phyloP scores from a whole-genome alignment of 2,797 vertebrate species.

The Malacoraja senta region DNA sequence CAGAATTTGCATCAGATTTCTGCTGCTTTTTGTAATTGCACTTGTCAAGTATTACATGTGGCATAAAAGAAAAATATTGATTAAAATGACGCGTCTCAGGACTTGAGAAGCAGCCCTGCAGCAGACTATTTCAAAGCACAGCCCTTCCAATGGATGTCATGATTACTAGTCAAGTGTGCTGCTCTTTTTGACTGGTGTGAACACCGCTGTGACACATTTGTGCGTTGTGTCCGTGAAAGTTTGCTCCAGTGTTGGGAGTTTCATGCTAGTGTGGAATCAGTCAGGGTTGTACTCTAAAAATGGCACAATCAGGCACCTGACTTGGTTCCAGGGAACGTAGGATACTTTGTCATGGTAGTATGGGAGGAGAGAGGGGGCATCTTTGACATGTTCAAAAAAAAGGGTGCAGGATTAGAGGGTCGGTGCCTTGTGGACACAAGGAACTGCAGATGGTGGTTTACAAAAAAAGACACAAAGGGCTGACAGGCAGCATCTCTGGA shows the following conservation, averaged over 20 bases:
- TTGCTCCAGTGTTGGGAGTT: not conserved
- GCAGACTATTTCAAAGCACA: not conserved
- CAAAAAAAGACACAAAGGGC: too few relatives aligned
- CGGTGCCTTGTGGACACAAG: too few relatives aligned
- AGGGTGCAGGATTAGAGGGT: too few relatives aligned
- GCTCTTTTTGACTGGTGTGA: not conserved
- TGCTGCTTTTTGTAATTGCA: not conserved
- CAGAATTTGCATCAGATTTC: slow-evolving; percentile 28
- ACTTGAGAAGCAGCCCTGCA: not conserved
- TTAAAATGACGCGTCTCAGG: not conserved
- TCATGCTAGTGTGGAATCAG: not conserved
- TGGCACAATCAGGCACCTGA: too few relatives aligned
- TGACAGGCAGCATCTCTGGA: too few relatives aligned
- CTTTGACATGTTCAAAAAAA: not conserved
- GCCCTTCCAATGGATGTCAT: not conserved
- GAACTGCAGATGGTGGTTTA: too few relatives aligned
- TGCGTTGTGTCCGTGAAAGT: not conserved
- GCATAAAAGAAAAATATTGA: slow-evolving; percentile 26
- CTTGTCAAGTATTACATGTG: not conserved
- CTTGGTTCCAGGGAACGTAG: too few relatives aligned
- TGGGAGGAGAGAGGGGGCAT: not conserved
- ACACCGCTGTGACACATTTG: not conserved
- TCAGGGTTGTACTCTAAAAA: too few relatives aligned
- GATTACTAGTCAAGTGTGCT: not conserved
- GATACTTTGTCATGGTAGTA: too few relatives aligned